phyloP scores from a whole-genome alignment of 2,113 vertebrate genomes.

The Vicugna pacos region DNA sequence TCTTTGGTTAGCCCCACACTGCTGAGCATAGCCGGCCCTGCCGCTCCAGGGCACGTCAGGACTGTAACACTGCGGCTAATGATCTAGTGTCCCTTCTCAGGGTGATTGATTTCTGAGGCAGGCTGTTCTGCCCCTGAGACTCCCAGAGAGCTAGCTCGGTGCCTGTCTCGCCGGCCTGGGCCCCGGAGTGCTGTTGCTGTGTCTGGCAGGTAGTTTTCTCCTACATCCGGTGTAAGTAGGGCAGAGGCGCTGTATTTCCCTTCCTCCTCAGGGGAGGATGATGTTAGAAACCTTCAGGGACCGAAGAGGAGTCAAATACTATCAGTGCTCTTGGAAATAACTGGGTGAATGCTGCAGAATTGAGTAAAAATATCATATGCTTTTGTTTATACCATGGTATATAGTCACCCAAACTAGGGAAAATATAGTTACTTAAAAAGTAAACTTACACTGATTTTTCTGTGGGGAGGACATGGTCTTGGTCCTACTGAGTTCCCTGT shows the following conservation, averaged over 20 bases:
- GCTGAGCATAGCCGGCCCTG: neutral
- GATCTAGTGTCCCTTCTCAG: neutral
- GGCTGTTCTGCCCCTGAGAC: neutral
- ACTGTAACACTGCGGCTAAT: neutral
- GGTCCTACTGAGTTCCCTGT: neutral
- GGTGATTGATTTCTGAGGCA: neutral
- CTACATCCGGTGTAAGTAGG: slow-evolving; percentile 62
- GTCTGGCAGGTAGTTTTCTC: slow-evolving; percentile 69
- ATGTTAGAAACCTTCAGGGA: slow-evolving; percentile 40
- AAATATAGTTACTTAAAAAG: neutral
- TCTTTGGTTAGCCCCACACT: neutral
- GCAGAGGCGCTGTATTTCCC: slow-evolving; percentile 51
- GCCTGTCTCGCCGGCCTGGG: neutral
- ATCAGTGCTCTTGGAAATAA: neutral
- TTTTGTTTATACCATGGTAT: neutral
- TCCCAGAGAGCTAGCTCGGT: neutral
- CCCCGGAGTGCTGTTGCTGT: slow-evolving; percentile 16
- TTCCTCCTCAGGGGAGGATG: slow-evolving; percentile 59
- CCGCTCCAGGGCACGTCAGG: neutral
- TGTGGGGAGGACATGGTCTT: neutral
- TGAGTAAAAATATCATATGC: neutral
- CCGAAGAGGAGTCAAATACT: neutral
- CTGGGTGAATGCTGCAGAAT: neutral
- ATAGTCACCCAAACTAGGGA: neutral
- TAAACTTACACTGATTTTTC: neutral